Percentiles rank a stretch among this genome's conserved stretches.
Evolutionary conservation across 2,113 vertebrate genomes (phyloP).

Genomic region (Xenopus laevis): DNA sequence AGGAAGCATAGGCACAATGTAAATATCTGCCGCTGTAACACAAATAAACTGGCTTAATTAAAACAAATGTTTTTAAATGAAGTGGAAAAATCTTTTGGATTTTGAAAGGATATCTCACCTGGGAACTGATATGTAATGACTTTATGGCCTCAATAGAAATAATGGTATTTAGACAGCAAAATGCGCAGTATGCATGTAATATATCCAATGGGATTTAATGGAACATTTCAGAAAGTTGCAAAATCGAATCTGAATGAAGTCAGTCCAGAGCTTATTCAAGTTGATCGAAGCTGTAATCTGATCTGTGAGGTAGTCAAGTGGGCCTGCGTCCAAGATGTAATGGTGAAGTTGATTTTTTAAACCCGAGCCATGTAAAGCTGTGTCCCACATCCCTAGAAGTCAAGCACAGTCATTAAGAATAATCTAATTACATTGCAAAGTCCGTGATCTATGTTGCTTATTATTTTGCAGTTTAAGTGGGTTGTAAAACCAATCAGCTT

Average conservation of each 20-base stretch:
- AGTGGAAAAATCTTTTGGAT: conserved; percentile 23
- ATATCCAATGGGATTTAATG: conserved; percentile 27
- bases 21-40: conserved; percentile 24
- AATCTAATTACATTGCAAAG: conserved; percentile 38
- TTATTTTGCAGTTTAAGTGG: conserved; percentile 32
- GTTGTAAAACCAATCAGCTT: conserved; percentile 21
- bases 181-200: conserved; percentile 37
- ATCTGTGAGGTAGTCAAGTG: conserved; percentile 34
- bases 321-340: conserved; percentile 36
- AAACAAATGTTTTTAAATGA: conserved; percentile 38
- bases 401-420: conserved; percentile 36
- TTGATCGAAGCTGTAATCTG: conserved; percentile 30
- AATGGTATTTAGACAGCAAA: conserved; percentile 14
- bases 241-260: conserved; percentile 38
- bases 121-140: conserved; percentile 16
- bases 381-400: conserved; percentile 23
- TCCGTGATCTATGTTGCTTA: conserved; percentile 32
- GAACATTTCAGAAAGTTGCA: conserved; percentile 33
- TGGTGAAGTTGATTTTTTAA: conserved; percentile 31
- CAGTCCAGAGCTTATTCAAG: conserved; percentile 23
- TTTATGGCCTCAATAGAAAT: conserved; percentile 3
- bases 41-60: conserved; percentile 26
- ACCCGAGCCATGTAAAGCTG: conserved; percentile 29
- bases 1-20: not conserved
- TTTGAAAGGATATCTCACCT: conserved; percentile 14